Evolutionary conservation across 1,140 invertebrate species (phyloP).

Genomic region (Sweltsa coloradensis): DNA sequence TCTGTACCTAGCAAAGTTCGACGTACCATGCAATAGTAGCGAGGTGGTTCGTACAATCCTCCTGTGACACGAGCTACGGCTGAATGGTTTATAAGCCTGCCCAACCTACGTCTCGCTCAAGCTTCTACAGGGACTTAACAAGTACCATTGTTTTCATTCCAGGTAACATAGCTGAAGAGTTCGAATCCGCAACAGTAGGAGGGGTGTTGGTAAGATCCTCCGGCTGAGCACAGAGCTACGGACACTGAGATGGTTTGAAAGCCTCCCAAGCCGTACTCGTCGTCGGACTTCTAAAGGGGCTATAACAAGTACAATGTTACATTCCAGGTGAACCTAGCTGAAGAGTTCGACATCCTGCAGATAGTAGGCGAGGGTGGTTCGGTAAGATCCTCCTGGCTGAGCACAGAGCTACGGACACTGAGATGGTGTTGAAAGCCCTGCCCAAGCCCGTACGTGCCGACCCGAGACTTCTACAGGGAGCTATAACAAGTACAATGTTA

Average conservation of each 20-base stretch:
- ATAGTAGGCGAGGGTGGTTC: slow-evolving; percentile 94
- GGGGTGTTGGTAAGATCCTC: slow-evolving; percentile 81
- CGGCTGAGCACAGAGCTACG: slow-evolving; percentile 68
- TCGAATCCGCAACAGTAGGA: slow-evolving; percentile 83
- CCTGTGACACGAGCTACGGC: no score
- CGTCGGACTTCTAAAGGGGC: no score
- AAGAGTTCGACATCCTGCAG: slow-evolving; percentile 82
- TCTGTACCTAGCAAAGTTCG: no score
- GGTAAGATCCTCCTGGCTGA: slow-evolving; percentile 81
- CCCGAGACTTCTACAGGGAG: slow-evolving; percentile 80
- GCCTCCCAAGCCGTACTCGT: no score
- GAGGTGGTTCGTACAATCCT: no score
- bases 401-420: slow-evolving; percentile 69
- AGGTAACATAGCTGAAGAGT: slow-evolving; percentile 78
- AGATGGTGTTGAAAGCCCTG: slow-evolving; percentile 74
- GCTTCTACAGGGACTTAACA: no score
- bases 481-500: slow-evolving; percentile 32
- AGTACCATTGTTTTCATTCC: slow-evolving; percentile 72
- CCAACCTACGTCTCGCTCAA: no score
- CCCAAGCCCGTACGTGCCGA: slow-evolving; percentile 68
- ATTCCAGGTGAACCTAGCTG: slow-evolving; percentile 69
- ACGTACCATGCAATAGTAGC: no score
- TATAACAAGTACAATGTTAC: no score
- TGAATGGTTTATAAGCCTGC: no score
- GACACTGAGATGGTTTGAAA: no score